Evolutionary conservation across 30 jellyfish, hydroid and myxozoan species (phyloP).

Genomic region (Phacellophora camtschatica): DNA sequence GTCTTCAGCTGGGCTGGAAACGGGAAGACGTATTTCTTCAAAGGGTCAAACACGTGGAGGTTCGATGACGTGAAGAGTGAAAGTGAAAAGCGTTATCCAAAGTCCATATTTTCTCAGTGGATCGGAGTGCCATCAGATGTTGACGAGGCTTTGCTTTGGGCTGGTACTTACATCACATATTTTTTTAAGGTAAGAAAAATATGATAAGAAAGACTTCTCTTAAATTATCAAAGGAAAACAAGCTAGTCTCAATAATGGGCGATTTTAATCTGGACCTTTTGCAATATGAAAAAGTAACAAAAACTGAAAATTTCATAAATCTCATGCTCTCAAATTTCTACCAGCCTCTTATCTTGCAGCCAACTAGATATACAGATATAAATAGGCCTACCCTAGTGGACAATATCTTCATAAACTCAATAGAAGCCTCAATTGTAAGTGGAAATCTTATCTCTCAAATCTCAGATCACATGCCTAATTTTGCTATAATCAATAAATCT

Average conservation of each 20-base stretch:
- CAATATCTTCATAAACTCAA: no score
- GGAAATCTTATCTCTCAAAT: no score
- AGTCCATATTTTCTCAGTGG: slow-evolving; percentile 35
- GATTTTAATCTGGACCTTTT: no score
- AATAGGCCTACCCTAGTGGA: no score
- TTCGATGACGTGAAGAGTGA: slow-evolving; percentile 43
- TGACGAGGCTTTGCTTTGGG: slow-evolving; percentile 89
- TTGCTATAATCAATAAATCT: no score
- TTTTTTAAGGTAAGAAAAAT: slow-evolving; percentile 72
- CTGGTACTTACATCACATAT: slow-evolving; percentile 62
- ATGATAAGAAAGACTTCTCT: neutral
- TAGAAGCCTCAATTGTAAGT: no score
- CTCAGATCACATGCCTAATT: no score
- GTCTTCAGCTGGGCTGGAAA: slow-evolving; percentile 75
- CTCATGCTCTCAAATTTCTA: no score
- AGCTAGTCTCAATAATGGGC: no score
- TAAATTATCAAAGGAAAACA: neutral
- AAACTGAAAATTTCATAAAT: neutral
- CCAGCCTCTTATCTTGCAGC: no score
- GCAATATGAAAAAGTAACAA: neutral
- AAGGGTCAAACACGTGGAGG: slow-evolving; percentile 53
- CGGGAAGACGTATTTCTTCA: slow-evolving; percentile 69
- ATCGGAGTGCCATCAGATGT: slow-evolving; percentile 46
- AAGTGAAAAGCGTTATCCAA: slow-evolving; percentile 64
- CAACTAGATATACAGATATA: no score